A percentile compares a stretch with the other conserved stretches of the same genome.
These are phyloP conservation scores for Salvator merianae DNA, from an alignment of 2,113 vertebrate genomes.

Conservation along the genomic window DNA sequence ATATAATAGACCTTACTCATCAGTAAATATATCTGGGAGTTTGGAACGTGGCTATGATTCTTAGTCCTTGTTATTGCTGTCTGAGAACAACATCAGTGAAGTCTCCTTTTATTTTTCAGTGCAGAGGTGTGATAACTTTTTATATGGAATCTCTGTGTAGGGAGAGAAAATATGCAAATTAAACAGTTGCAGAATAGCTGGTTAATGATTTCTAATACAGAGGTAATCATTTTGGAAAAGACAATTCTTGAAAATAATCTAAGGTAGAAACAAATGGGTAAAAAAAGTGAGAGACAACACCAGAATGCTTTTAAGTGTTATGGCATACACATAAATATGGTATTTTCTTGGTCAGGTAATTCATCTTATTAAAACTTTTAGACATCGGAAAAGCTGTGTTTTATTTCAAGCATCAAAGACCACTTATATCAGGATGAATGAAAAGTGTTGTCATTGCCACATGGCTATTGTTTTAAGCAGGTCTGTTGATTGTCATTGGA, in stretches of 20 bases:
- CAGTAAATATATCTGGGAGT: background rate
- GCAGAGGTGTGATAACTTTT: conserved; percentile 40
- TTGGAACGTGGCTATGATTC: background rate
- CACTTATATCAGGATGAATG: conserved; percentile 57
- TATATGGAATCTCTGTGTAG: conserved; percentile 30
- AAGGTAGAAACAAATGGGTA: background rate
- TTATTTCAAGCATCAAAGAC: conserved; percentile 55
- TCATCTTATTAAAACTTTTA: conserved; percentile 29
- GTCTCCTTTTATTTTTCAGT: conserved; percentile 52
- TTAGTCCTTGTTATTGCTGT: conserved; percentile 56
- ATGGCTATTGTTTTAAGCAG: conserved; percentile 76
- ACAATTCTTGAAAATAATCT: conserved; percentile 48
- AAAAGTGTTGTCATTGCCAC: conserved; percentile 71
- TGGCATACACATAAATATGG: background rate
- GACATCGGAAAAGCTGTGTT: conserved; percentile 26
- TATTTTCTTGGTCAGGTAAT: conserved; percentile 31
- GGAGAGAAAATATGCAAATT: conserved; percentile 21
- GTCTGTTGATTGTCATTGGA: conserved; percentile 75
- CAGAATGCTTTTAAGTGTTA: accelerated
- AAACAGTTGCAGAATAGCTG: background rate
- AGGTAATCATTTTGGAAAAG: conserved; percentile 48
- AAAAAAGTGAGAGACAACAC: background rate
- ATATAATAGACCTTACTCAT: background rate
- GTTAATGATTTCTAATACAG: conserved; percentile 32
- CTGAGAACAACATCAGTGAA: conserved; percentile 59